phyloP scores from a whole-genome alignment of 1,140 invertebrate species.

The Drosophila athabasca region DNA sequence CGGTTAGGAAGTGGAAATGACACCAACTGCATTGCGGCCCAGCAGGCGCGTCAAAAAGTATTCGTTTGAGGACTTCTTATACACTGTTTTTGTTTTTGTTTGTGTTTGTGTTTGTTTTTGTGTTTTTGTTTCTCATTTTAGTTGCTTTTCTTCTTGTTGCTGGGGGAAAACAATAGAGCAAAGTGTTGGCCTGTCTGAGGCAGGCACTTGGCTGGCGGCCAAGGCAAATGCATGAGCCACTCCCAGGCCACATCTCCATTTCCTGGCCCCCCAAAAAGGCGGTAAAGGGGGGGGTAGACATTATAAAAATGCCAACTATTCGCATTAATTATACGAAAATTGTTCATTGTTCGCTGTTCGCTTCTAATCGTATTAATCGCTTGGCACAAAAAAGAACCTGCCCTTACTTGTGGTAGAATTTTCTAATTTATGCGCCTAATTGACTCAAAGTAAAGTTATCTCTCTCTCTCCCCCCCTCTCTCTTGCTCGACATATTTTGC shows the following conservation, averaged over 20 bases:
- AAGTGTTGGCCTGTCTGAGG: slow-evolving; percentile 71
- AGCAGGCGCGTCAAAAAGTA: slow-evolving; percentile 70
- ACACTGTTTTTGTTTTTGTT: slow-evolving; percentile 45
- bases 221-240: slow-evolving; percentile 31
- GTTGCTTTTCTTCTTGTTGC: slow-evolving; percentile 31
- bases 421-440: slow-evolving; percentile 72
- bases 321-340: slow-evolving; percentile 57
- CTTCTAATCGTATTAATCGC: slow-evolving; percentile 47
- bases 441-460: slow-evolving; percentile 52
- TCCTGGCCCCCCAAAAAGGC: slow-evolving; percentile 30
- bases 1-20: slow-evolving; percentile 58
- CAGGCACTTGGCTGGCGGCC: slow-evolving; percentile 67
- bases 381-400: slow-evolving; percentile 24
- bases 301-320: slow-evolving; percentile 58
- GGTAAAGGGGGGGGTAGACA: slow-evolving; percentile 22
- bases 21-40: slow-evolving; percentile 72
- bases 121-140: slow-evolving; percentile 6
- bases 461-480: neutral
- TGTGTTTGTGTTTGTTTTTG: slow-evolving; percentile 2
- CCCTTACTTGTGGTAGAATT: slow-evolving; percentile 47
- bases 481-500: slow-evolving; percentile 39
- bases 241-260: slow-evolving; percentile 23
- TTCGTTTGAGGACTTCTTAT: slow-evolving; percentile 63
- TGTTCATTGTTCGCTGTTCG: slow-evolving; percentile 48
- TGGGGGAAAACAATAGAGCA: slow-evolving; percentile 59